Evolutionary conservation across 1,140 invertebrate genomes (phyloP), one percentile per base, ranked within the genome.

Genomic region (Drosophila pallidifrons): DNA sequence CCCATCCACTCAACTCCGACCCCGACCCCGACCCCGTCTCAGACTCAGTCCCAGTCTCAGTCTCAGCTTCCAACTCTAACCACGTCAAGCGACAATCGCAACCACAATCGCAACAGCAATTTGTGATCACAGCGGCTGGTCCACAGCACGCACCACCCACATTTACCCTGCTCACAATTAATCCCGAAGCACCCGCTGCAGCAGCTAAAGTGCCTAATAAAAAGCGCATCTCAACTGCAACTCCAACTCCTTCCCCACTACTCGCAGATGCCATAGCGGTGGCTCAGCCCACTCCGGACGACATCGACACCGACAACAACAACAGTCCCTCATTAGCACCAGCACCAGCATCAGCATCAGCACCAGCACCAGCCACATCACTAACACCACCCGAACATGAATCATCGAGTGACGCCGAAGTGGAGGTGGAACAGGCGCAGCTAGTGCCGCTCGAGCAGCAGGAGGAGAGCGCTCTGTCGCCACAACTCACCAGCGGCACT

Each of bases 261-360:
- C 51, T 32, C 51, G 51, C 7, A 92, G 91, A 92, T 92, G 88
- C 77, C 78, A 92, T 92, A 72, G 91, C 85, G 35, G 91, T 92
- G 75, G 90, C 74, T 58, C 60, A 82, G 63, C 82, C 86, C 67
- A 47, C 64, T 49, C 7, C 45, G 63, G 70, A 67, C 13, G 43
- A 60, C 68, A 66, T 32, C 77, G 51, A 38, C 35, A 38, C 45
- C 55, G 63, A 67, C 13, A 30, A 60, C 67, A 66, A 46, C 77
- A 58, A 60, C 38, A 54, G 28, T 49, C 52, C 67, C 47, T 75
- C 76, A 77, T 81, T 63, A 43, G 51, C 81, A 76, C 61, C 68
- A 43, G 51, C 81, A 76, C 52, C 68, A 82, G 49, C 55, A 52
- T 63, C 77, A 11, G 28, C 65, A 55, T 65, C 68, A 46, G 60